Evolutionary conservation across 1,140 invertebrate genomes (phyloP), one percentile per base, ranked within the genome.

Genomic region (Drosophila paulistorum): DNA sequence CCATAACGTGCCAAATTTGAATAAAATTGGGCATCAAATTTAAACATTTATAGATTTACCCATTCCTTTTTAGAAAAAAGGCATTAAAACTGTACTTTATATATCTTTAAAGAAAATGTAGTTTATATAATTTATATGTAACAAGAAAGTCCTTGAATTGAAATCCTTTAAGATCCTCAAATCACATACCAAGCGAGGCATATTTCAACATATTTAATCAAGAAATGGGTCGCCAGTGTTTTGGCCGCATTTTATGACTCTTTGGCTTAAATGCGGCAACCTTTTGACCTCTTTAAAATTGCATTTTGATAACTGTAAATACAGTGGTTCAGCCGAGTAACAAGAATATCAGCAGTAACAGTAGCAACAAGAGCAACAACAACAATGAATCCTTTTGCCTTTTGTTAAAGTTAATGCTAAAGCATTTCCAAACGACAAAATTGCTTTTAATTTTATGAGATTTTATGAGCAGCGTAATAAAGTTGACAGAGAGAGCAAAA

Each of bases 391-490:
- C 33, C 6, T 37, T 37, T 59, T 59, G 45, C 45, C 57, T 59
- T 59, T 59, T 62, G 39, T 51, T 45, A 54, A 74, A 48, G 61
- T 61, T 48, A 71, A 78, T 75, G 57, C 63, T 54, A 68, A 84
- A 80, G 71, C 68, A 73, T 63, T 73, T 75, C 45, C 74, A 71
- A 59, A 51, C 65, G 71, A 77, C 62, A 82, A 87, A 87, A 87
- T 77, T 77, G 79, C 83, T 87, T 80, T 87, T 80, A 87, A 87
- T 87, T 82, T 87, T 74, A 87, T 83, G 77, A 66, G 62, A 68
- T 87, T 87, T 66, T 71, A 80, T 73, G 79, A 77, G 79, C 63
- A 69, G 65, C 65, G 54, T 71, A 81, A 79, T 85, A 86, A 86
- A 71, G 63, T 63, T 48, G 64, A 65, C 74, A 67, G 33, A 26